Conservation (phyloP, 2,113 vertebrate species). For the Motacilla tschutschensis region DNA sequence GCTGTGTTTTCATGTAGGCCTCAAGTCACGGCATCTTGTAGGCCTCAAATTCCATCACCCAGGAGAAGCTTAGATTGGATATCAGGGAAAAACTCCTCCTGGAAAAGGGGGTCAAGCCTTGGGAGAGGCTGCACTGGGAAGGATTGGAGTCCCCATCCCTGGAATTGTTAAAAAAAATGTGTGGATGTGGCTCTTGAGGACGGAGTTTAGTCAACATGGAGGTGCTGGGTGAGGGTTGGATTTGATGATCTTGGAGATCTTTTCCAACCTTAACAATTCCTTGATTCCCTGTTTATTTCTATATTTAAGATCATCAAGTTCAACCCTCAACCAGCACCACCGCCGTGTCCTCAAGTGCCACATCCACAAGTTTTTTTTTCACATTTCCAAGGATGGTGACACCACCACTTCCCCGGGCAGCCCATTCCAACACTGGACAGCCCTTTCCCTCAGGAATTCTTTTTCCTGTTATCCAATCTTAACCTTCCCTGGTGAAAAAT, state of each 20-base stretch:
- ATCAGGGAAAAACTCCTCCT: rapidly evolving
- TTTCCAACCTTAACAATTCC: neutral
- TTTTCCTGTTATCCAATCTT: neutral
- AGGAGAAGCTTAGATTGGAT: neutral
- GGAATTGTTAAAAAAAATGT: neutral
- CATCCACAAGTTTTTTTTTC: rapidly evolving
- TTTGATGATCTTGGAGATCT: neutral
- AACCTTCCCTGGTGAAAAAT: neutral
- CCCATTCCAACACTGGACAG: rapidly evolving
- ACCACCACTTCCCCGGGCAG: rapidly evolving
- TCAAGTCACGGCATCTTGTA: neutral
- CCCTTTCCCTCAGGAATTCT: neutral
- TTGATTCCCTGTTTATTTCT: neutral
- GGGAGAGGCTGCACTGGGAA: neutral
- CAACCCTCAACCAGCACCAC: neutral
- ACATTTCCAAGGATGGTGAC: neutral
- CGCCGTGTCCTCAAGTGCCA: neutral
- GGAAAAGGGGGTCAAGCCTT: neutral
- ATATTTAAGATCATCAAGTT: rapidly evolving
- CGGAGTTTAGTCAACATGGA: neutral
- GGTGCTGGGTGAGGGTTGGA: neutral
- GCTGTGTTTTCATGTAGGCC: neutral
- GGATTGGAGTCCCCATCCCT: neutral
- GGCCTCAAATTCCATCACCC: neutral
- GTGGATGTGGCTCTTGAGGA: neutral